A percentile compares a stretch with the other conserved stretches of the same genome.
phyloP scores from a whole-genome alignment of 2,888 invertebrate species.

The Helleia helle region DNA sequence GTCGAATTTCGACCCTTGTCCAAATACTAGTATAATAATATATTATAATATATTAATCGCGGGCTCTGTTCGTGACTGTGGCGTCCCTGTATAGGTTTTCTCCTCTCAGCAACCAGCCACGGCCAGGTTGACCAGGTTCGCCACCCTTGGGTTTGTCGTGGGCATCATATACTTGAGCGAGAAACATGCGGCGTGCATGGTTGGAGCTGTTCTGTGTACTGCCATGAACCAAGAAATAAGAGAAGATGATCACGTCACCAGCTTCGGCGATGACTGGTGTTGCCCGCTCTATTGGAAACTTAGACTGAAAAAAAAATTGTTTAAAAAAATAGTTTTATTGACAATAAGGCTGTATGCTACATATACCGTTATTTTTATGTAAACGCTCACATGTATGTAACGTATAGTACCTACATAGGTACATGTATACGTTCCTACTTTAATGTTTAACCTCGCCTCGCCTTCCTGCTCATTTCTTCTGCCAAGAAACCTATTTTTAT shows the following conservation, averaged over 20 bases:
- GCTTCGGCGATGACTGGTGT: constrained; percentile 63
- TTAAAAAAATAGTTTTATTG: too few species aligned
- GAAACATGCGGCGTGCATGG: constrained; percentile 66
- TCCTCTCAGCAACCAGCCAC: constrained; percentile 71
- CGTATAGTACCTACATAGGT: too few species aligned
- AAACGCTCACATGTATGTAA: too few species aligned
- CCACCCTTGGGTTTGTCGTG: constrained; percentile 62
- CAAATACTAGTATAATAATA: too few species aligned
- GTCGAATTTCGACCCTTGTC: too few species aligned
- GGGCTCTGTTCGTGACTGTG: constrained; percentile 28
- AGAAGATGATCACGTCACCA: constrained; percentile 74
- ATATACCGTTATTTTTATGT: too few species aligned
- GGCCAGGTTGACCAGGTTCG: constrained; percentile 59
- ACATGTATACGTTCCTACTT: too few species aligned
- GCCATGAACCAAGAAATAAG: constrained; percentile 73
- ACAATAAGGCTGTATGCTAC: too few species aligned
- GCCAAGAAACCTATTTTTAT: neutral
- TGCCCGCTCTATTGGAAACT: constrained; percentile 61
- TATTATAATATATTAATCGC: too few species aligned
- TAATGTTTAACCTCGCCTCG: too few species aligned
- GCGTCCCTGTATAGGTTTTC: constrained; percentile 46
- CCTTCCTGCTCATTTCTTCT: too few species aligned
- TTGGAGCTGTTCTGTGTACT: constrained; percentile 66
- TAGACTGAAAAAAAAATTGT: constrained; percentile 31
- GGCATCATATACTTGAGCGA: constrained; percentile 66